A percentile compares a stretch with the other conserved stretches of the same genome.
Evolutionary conservation across 2,888 invertebrate species (phyloP).

Genomic region (Spisula solida): DNA sequence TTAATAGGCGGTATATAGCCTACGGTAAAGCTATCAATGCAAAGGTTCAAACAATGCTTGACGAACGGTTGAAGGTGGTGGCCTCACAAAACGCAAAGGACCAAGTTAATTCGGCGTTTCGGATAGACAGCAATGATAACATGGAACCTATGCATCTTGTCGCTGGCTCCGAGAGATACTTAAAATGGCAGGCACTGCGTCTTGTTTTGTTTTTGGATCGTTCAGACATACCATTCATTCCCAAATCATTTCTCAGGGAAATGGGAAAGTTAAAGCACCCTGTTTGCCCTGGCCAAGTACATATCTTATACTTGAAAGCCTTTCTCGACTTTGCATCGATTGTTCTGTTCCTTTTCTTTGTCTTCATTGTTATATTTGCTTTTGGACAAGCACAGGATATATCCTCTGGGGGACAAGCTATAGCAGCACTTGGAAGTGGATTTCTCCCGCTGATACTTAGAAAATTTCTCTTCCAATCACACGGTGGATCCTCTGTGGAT

Average conservation of each 20-base stretch:
- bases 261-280: slow-evolving; percentile 48
- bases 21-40: slow-evolving; percentile 52
- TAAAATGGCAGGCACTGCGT: slow-evolving; percentile 51
- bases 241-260: slow-evolving; percentile 51
- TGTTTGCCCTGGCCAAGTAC: slow-evolving; percentile 51
- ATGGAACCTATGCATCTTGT: slow-evolving; percentile 41
- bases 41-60: slow-evolving; percentile 45
- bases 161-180: slow-evolving; percentile 35
- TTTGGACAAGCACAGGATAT: slow-evolving; percentile 63
- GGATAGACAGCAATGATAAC: neutral
- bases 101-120: slow-evolving; percentile 57
- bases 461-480: slow-evolving; percentile 59
- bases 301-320: slow-evolving; percentile 56
- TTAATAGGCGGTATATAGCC: slow-evolving; percentile 31
- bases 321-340: slow-evolving; percentile 54
- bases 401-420: slow-evolving; percentile 52
- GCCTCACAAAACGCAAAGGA: slow-evolving; percentile 36
- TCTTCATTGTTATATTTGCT: slow-evolving; percentile 61
- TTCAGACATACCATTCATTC: slow-evolving; percentile 59
- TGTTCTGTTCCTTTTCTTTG: slow-evolving; percentile 61
- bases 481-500: slow-evolving; percentile 43
- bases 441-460: slow-evolving; percentile 63
- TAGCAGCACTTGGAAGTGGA: slow-evolving; percentile 61
- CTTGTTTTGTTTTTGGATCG: slow-evolving; percentile 56
- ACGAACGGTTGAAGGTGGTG: slow-evolving; percentile 36